phyloP scores from a whole-genome alignment of 1,140 invertebrate genomes.

The Zaprionus davidi region DNA sequence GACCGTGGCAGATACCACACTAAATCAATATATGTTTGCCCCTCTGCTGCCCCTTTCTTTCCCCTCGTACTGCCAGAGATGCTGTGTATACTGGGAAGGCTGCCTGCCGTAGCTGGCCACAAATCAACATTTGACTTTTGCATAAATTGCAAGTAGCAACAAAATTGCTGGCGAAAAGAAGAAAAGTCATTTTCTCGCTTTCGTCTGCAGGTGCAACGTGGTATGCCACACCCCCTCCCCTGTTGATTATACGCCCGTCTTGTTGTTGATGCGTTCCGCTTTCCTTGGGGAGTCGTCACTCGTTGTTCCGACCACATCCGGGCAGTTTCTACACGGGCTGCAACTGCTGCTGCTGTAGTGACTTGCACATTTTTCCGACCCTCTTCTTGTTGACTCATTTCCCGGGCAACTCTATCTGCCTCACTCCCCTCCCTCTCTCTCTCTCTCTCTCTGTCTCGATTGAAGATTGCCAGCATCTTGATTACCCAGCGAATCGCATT shows the following conservation, averaged over 20 bases:
- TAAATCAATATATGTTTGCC: constrained; percentile 72
- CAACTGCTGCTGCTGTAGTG: constrained; percentile 43
- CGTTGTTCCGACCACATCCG: constrained; percentile 5
- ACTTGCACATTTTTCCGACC: constrained; percentile 52
- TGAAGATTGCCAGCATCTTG: constrained; percentile 28
- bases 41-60: too few relatives aligned
- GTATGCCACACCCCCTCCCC: constrained; percentile 10
- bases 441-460: constrained; percentile 5
- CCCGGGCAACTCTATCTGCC: constrained; percentile 8
- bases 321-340: constrained; percentile 36
- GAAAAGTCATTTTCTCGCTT: constrained; percentile 79
- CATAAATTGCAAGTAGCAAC: constrained; percentile 80
- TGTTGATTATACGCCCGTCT: constrained; percentile 39
- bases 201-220: constrained; percentile 66
- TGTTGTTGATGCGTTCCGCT: constrained; percentile 57
- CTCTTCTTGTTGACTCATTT: constrained; percentile 54
- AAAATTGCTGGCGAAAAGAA: constrained; percentile 69
- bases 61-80: constrained; percentile 8
- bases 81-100: constrained; percentile 4
- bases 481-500: constrained; percentile 50
- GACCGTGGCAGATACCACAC: constrained; percentile 41
- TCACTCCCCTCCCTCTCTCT: constrained; percentile 13
- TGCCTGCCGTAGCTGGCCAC: constrained; percentile 47
- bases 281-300: constrained; percentile 9
- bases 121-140: constrained; percentile 83